Evolutionary conservation across 2,888 invertebrate genomes (phyloP), one percentile per base, ranked within the genome.

Genomic region (Agrilus cyanescens): DNA sequence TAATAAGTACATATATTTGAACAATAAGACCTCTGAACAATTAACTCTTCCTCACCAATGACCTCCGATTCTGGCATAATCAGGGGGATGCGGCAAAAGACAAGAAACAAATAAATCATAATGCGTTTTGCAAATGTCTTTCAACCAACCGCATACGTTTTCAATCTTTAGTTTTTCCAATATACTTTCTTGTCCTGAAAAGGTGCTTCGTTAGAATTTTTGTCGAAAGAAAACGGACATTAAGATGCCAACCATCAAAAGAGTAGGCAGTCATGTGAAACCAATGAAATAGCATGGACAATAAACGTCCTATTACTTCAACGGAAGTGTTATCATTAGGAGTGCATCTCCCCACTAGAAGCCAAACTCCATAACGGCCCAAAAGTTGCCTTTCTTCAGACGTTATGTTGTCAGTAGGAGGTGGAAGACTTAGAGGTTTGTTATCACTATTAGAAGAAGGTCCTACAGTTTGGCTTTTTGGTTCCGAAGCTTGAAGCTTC

Each of bases 221-320:
- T 41, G 13, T 10, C 15, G 37, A 6, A 37, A 37, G n/a, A 37
- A 25, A 18, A 40, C 16, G 10, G 35, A 34, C 35, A 16, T 40
- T 16, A 4, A 14, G 25, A n/a, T n/a, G 32, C 57, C 60, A 68
- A 89, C 91, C 90, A 68, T 95, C 93, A 60, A 91, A 93, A 7
- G 96, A 82, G 66, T 90, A 93, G 2, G 96, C 94, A 12, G 97
- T 98, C 56, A 94, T 87, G 68, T 97, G 91, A 72, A 97, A 99
- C 98, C 98, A 98, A 66, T 97, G 95, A 69, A 97, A 98, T 49
- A 98, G 75, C 76, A 96, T 95, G 25, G 94, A 89, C 38, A 98
- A 74, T 54, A 99, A 75, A 47, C 96, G 76, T 6, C 96, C 96
- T 39, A 97, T 72, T 41, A 84, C 76, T 65, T 86, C 85, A 45